Base-by-base conservation (phyloP, 2,888 invertebrate species). In the Metopia argyrocephala region DNA sequence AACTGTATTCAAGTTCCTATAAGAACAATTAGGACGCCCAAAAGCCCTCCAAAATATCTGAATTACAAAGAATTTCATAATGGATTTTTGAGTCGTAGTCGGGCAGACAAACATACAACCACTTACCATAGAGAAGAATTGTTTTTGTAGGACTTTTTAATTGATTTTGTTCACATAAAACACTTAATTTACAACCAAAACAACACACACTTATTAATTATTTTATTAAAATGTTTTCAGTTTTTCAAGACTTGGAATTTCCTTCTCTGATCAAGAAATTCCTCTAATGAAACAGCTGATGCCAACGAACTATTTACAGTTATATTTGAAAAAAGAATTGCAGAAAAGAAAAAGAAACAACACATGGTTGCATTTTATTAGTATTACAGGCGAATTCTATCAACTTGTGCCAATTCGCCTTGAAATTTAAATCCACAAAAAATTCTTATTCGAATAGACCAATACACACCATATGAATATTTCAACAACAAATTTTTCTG, bases 221-320 rank as follows among this genome's bases (percentile, higher is more conserved):
- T n/a, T n/a, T n/a, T n/a, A n/a, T n/a, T n/a, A n/a, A n/a, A n/a
- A n/a, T n/a, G n/a, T n/a, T n/a, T n/a, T n/a, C n/a, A n/a, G n/a
- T n/a, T n/a, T n/a, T n/a, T n/a, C n/a, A n/a, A n/a, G n/a, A n/a
- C n/a, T n/a, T n/a, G 5, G 23, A 38, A 38, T 52, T 48, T 27
- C 21, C 31, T 28, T 21, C 15, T 45, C 28, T 6, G 3, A 61
- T 5, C 28, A 28, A 46, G 38, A 61, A 66, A 9, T 25, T 0
- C n/a, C 31, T 18, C 52, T 7, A 27, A 4, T 38, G 18, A 2
- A 74, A 69, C 78, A 79, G 78, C 78, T 79, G 78, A 64, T 45
- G 64, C 59, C 4, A 1, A 31, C 5, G 1, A 5, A 28, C 27
- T 27, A 56, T 50, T 64, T 79, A 74, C 79, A 74, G 79, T 79